Percentiles rank a stretch among this genome's conserved stretches.
Conservation (phyloP, 2,113 vertebrate genomes). For the Varanus salvator region DNA sequence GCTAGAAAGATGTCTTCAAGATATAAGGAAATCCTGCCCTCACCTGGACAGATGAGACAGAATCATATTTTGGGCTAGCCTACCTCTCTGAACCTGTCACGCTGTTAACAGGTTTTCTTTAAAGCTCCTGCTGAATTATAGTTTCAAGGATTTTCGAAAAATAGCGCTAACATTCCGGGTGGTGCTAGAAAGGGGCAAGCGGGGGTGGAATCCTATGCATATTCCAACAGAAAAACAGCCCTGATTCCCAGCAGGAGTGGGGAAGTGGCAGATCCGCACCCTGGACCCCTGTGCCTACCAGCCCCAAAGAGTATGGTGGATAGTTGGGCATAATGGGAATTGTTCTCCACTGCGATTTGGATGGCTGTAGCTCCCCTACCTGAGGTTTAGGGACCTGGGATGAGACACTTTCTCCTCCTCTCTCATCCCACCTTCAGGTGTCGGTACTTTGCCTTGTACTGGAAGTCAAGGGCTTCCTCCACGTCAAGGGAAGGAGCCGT, state of each 20-base stretch:
- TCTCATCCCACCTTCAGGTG: no score
- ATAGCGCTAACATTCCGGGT: background rate
- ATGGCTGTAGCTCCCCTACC: no score
- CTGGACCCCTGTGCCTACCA: no score
- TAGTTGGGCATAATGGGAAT: no score
- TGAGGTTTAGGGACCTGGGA: no score
- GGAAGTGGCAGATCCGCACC: background rate
- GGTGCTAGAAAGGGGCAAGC: background rate
- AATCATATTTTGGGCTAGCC: background rate
- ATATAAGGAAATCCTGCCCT: slow-evolving; percentile 22
- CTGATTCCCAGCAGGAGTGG: background rate
- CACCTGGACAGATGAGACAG: slow-evolving; percentile 20
- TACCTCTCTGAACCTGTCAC: background rate
- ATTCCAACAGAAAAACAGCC: no score
- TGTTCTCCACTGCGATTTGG: no score
- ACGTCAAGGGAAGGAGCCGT: no score
- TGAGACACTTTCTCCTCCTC: no score
- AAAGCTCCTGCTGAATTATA: background rate
- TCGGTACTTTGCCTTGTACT: no score
- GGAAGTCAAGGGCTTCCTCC: no score
- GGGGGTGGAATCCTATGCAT: background rate
- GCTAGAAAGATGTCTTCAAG: background rate
- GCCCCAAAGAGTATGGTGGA: no score
- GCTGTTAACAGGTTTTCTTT: background rate
- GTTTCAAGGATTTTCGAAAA: background rate